These are phyloP conservation scores for Baronia brevicornis DNA, from an alignment of 2,888 invertebrate genomes.

Conservation along the genomic window DNA sequence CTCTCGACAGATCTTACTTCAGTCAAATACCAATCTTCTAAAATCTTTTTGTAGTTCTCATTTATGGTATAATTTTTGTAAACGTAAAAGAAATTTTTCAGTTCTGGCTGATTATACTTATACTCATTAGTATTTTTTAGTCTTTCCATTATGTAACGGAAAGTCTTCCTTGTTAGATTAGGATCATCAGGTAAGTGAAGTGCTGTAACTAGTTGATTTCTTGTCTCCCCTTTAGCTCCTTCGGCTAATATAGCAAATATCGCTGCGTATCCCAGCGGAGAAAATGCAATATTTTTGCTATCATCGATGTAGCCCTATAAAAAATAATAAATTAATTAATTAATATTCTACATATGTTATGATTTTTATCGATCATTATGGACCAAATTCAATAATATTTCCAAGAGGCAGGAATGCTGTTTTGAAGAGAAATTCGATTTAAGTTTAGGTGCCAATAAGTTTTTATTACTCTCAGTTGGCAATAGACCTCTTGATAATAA, in stretches of 20 bases:
- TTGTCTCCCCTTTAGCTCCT: slow-evolving; percentile 77
- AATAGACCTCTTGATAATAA: too few relatives aligned
- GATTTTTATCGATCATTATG: too few relatives aligned
- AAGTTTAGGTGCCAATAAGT: too few relatives aligned
- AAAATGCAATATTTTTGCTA: slow-evolving; percentile 76
- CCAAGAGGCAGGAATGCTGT: too few relatives aligned
- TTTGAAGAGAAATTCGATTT: too few relatives aligned
- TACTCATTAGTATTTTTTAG: slow-evolving; percentile 66
- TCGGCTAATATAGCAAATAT: slow-evolving; percentile 79
- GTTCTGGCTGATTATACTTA: slow-evolving; percentile 72
- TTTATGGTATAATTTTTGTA: slow-evolving; percentile 79
- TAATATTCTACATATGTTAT: too few relatives aligned
- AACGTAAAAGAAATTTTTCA: slow-evolving; percentile 80
- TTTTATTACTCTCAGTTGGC: too few relatives aligned
- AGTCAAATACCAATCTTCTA: slow-evolving; percentile 76
- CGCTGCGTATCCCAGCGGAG: slow-evolving; percentile 78
- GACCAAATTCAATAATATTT: too few relatives aligned
- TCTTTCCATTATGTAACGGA: slow-evolving; percentile 63
- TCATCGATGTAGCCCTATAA: slow-evolving; percentile 72
- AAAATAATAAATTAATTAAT: neutral
- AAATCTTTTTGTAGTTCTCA: slow-evolving; percentile 74
- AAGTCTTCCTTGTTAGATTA: slow-evolving; percentile 59
- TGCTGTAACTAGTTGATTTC: slow-evolving; percentile 71
- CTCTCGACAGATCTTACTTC: slow-evolving; percentile 76
- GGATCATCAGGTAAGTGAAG: slow-evolving; percentile 73